A percentile compares a stretch with the other conserved stretches of the same genome.
Conservation (phyloP, 2,797 vertebrate species). For the Chaetophractus vellerosus region DNA sequence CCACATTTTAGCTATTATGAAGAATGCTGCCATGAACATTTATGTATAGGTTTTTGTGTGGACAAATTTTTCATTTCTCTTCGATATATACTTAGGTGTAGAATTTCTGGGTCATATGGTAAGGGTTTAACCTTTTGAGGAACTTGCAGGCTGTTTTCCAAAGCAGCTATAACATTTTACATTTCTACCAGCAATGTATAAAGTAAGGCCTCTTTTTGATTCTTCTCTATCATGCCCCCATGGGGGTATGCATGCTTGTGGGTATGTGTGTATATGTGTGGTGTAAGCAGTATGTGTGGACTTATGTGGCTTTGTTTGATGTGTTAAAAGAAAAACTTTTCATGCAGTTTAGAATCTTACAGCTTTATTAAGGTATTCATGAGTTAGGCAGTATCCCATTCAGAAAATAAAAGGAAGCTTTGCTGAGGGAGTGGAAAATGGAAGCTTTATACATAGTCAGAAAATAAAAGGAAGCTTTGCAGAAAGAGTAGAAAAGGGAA, state of each 20-base stretch:
- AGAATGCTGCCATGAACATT: neutral
- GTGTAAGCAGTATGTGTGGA: neutral
- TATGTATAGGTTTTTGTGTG: neutral
- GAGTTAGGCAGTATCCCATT: too few relatives aligned
- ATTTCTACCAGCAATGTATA: neutral
- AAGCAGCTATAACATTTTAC: too few relatives aligned
- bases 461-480: too few relatives aligned
- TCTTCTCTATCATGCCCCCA: neutral
- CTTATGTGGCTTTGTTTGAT: too few relatives aligned
- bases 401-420: too few relatives aligned
- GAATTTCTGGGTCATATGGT: neutral
- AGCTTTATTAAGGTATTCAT: too few relatives aligned
- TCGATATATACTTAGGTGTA: neutral
- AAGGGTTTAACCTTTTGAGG: neutral
- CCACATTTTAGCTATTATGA: neutral
- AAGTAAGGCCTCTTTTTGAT: conserved; percentile 1
- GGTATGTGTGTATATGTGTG: neutral
- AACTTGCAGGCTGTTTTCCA: too few relatives aligned
- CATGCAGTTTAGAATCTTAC: too few relatives aligned
- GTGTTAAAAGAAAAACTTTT: too few relatives aligned
- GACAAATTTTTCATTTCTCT: conserved; percentile 28
- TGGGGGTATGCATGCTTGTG: neutral
- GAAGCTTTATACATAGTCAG: too few relatives aligned
- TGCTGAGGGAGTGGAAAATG: too few relatives aligned
- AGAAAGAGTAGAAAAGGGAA: too few relatives aligned